phyloP scores from a whole-genome alignment of 1,140 invertebrate species.

The Zeugodacus cucurbitae region DNA sequence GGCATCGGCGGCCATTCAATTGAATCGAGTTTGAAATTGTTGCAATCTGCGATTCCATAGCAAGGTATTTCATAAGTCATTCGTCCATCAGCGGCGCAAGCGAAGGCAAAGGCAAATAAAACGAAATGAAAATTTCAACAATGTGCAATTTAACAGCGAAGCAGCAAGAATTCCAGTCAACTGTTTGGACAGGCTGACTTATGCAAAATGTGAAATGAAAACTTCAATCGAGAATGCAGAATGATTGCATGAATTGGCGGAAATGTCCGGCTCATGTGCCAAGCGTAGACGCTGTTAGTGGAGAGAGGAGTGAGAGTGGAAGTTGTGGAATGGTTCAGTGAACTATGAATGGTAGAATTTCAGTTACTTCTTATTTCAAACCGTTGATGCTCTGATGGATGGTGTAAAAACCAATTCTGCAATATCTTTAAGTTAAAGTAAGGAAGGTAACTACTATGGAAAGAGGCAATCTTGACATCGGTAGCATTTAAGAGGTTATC shows the following conservation, averaged over 20 bases:
- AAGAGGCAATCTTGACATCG: too few relatives aligned
- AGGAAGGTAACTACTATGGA: too few relatives aligned
- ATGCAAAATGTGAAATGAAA: background rate
- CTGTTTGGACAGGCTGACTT: background rate
- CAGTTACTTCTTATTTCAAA: too few relatives aligned
- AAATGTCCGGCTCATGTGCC: background rate
- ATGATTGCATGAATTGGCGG: background rate
- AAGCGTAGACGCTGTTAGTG: too few relatives aligned
- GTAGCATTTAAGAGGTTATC: too few relatives aligned
- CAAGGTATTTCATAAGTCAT: background rate
- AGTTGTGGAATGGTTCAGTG: too few relatives aligned
- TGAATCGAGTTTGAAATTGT: background rate
- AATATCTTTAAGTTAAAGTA: too few relatives aligned
- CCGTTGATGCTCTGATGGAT: too few relatives aligned
- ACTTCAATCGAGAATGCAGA: background rate
- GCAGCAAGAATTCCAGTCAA: background rate
- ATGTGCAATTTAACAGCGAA: background rate
- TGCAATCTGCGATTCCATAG: background rate
- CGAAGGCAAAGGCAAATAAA: background rate
- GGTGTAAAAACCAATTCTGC: too few relatives aligned
- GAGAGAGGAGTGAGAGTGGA: too few relatives aligned
- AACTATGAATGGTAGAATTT: too few relatives aligned
- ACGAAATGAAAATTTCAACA: background rate
- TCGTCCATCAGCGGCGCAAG: background rate
- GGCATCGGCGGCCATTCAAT: background rate